Evolutionary conservation across 1,140 invertebrate species (phyloP).

Genomic region (Cotesia typhae): DNA sequence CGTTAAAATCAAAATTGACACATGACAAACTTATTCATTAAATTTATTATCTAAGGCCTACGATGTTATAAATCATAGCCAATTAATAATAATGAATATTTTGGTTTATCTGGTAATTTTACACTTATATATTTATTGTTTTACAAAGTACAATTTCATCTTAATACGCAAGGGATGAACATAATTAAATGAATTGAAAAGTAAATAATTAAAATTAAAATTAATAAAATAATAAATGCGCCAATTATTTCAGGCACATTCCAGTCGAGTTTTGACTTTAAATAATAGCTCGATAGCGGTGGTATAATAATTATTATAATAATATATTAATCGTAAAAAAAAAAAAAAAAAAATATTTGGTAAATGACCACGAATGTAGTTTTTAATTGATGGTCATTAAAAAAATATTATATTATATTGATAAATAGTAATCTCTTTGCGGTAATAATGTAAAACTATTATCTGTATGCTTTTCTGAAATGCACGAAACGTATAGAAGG

Average conservation of each 20-base stretch:
- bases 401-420: constrained; percentile 40
- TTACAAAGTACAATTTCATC: constrained; percentile 16
- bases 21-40: neutral
- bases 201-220: constrained; percentile 21
- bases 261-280: constrained; percentile 58
- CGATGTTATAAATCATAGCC: neutral
- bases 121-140: neutral
- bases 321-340: constrained; percentile 46
- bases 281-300: constrained; percentile 57
- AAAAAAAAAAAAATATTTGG: constrained; percentile 29
- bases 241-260: constrained; percentile 50
- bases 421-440: constrained; percentile 60
- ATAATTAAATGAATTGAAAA: constrained; percentile 30
- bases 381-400: constrained; percentile 49
- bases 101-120: constrained; percentile 4
- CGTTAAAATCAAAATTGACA: neutral
- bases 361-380: constrained; percentile 40
- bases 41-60: constrained; percentile 8
- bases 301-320: constrained; percentile 49
- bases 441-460: constrained; percentile 60
- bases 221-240: constrained; percentile 21
- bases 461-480: constrained; percentile 73
- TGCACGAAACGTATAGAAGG: constrained; percentile 75
- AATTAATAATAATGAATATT: constrained; percentile 10
- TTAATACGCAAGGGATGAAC: constrained; percentile 12